A percentile compares a stretch with the other conserved stretches of the same genome.
phyloP scores from a whole-genome alignment of 2,113 vertebrate species.

The Salvelinus fontinalis region DNA sequence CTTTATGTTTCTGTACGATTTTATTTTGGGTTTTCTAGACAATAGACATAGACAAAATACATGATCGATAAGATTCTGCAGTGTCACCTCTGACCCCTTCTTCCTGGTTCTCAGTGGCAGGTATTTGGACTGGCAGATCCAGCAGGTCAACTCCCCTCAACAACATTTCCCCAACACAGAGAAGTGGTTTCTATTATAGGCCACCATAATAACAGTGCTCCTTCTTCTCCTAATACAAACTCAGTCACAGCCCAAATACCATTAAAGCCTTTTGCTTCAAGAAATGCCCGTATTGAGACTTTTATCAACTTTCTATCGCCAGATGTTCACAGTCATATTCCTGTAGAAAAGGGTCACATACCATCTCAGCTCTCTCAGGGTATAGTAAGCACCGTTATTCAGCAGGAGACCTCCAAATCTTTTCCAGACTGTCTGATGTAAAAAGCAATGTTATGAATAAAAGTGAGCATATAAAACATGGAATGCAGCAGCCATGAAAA shows the following conservation, averaged over 20 bases:
- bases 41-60: no score
- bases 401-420: slow-evolving; percentile 70
- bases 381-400: slow-evolving; percentile 66
- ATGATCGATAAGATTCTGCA: slow-evolving; percentile 50
- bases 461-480: slow-evolving; percentile 68
- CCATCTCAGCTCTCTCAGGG: slow-evolving; percentile 66
- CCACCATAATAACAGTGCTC: slow-evolving; percentile 25
- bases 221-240: no score
- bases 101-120: slow-evolving; percentile 73
- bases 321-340: slow-evolving; percentile 70
- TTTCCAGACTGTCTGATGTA: slow-evolving; percentile 71
- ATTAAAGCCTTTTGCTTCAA: slow-evolving; percentile 25
- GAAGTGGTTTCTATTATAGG: slow-evolving; percentile 56
- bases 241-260: no score
- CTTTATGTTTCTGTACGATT: no score
- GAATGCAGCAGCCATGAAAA: slow-evolving; percentile 66
- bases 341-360: slow-evolving; percentile 60
- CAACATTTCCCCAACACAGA: slow-evolving; percentile 3
- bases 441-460: slow-evolving; percentile 76
- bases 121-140: slow-evolving; percentile 70
- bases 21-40: no score
- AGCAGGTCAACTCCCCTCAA: slow-evolving; percentile 57
- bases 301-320: slow-evolving; percentile 60
- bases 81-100: slow-evolving; percentile 61
- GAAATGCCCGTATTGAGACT: slow-evolving; percentile 17